A percentile compares a stretch with the other conserved stretches of the same genome.
These are phyloP conservation scores for Aphyosemion australe DNA, from an alignment of 2,113 vertebrate genomes.

Conservation along the genomic window DNA sequence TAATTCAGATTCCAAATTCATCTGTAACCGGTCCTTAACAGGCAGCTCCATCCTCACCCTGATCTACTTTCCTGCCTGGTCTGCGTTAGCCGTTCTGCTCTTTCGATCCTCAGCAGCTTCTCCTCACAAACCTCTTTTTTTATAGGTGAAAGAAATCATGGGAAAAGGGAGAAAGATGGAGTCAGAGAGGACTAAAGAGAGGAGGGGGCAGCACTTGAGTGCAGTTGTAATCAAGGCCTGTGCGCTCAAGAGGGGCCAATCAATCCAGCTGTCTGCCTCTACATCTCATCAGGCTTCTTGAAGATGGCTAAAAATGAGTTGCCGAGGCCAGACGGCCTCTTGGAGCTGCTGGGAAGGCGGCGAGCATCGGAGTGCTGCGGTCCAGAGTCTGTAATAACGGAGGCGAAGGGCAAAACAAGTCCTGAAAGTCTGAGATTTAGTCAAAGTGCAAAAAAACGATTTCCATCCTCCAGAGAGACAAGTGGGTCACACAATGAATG, in stretches of 20 bases:
- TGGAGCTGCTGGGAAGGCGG: slow-evolving; percentile 16
- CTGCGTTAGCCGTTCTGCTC: slow-evolving; percentile 40
- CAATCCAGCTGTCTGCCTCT: slow-evolving; percentile 64
- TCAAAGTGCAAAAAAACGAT: slow-evolving; percentile 4
- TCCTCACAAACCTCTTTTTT: slow-evolving; percentile 17
- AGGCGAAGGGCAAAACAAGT: slow-evolving; percentile 19
- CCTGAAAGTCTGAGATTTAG: slow-evolving; percentile 21
- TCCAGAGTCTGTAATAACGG: slow-evolving; percentile 21
- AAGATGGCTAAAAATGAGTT: slow-evolving; percentile 51
- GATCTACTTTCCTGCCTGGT: slow-evolving; percentile 27
- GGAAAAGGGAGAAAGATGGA: slow-evolving; percentile 14
- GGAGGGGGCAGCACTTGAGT: slow-evolving; percentile 41
- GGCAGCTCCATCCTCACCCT: slow-evolving; percentile 14
- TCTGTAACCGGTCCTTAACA: slow-evolving; percentile 28
- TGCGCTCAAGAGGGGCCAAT: slow-evolving; percentile 67
- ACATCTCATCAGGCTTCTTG: slow-evolving; percentile 66
- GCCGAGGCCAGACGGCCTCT: slow-evolving; percentile 45
- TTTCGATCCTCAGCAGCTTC: slow-evolving; percentile 21
- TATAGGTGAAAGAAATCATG: slow-evolving; percentile 46
- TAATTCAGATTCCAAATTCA: slow-evolving; percentile 31
- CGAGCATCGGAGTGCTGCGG: slow-evolving; percentile 15
- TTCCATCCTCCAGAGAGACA: neutral
- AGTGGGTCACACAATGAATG: neutral
- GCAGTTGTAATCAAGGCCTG: slow-evolving; percentile 69
- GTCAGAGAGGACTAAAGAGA: slow-evolving; percentile 19